phyloP scores from a whole-genome alignment of 1,140 invertebrate species.

The Eurytemora carolleeae region DNA sequence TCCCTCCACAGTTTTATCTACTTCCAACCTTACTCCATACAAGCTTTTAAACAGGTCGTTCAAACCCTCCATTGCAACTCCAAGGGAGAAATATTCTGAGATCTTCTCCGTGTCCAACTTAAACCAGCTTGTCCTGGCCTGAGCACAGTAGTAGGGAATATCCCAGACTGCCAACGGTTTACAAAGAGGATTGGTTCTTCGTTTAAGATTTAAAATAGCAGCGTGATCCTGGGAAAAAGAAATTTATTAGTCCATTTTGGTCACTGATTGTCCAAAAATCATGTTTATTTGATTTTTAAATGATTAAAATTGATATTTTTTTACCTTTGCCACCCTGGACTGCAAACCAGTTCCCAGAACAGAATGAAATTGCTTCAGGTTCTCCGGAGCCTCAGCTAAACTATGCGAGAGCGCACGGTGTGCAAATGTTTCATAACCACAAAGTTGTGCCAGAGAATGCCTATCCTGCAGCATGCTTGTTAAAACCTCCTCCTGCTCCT shows the following conservation, averaged over 20 bases:
- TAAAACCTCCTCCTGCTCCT: slow-evolving; percentile 51
- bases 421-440: slow-evolving; percentile 67
- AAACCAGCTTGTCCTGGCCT: slow-evolving; percentile 45
- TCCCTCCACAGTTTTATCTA: slow-evolving; percentile 44
- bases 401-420: slow-evolving; percentile 70
- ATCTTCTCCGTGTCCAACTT: slow-evolving; percentile 42
- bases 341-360: slow-evolving; percentile 38
- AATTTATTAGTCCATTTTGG: too few species aligned
- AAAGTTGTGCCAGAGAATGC: slow-evolving; percentile 53
- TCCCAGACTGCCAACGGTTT: slow-evolving; percentile 53
- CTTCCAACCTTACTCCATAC: slow-evolving; percentile 53
- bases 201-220: slow-evolving; percentile 51
- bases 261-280: too few species aligned
- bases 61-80: slow-evolving; percentile 85
- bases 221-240: slow-evolving; percentile 49
- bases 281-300: too few species aligned
- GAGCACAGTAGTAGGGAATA: slow-evolving; percentile 52
- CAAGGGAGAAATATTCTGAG: slow-evolving; percentile 75
- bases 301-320: background rate
- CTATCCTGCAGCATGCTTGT: slow-evolving; percentile 46
- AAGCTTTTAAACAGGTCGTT: slow-evolving; percentile 54
- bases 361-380: slow-evolving; percentile 57
- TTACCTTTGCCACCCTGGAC: slow-evolving; percentile 15
- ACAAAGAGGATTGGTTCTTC: slow-evolving; percentile 21
- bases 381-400: slow-evolving; percentile 53